phyloP scores from a whole-genome alignment of 2,113 vertebrate species.

The Zapus hudsonius region DNA sequence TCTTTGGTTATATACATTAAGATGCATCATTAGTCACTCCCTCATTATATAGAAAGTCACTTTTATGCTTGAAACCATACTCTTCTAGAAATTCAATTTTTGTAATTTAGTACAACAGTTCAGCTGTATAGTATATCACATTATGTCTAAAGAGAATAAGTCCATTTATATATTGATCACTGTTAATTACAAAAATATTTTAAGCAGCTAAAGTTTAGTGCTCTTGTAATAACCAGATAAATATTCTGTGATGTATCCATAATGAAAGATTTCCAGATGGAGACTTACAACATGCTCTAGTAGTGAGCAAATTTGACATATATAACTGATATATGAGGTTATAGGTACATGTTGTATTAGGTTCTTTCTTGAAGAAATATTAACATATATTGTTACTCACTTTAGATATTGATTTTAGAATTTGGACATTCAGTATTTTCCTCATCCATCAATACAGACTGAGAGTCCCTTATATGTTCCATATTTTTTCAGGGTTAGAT shows the following conservation, averaged over 20 bases:
- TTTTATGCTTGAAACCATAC: background rate
- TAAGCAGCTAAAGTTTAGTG: conserved; percentile 15
- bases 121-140: background rate
- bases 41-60: background rate
- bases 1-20: background rate
- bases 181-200: conserved; percentile 41
- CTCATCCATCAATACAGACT: conserved; percentile 65
- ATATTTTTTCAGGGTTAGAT: conserved; percentile 62
- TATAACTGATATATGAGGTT: conserved; percentile 11
- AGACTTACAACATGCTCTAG: conserved; percentile 40
- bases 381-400: conserved; percentile 64
- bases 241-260: background rate
- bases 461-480: conserved; percentile 40
- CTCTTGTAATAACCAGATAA: background rate
- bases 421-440: conserved; percentile 55
- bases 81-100: background rate
- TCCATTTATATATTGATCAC: background rate
- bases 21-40: background rate
- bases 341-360: conserved; percentile 6
- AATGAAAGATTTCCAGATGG: conserved; percentile 15
- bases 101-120: background rate
- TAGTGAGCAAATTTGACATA: background rate
- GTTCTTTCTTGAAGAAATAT: conserved; percentile 47
- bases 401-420: conserved; percentile 69
- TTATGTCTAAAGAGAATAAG: conserved; percentile 23